Base-by-base conservation (phyloP, 2,888 invertebrate genomes). In the Cryptophagus acutangulus region DNA sequence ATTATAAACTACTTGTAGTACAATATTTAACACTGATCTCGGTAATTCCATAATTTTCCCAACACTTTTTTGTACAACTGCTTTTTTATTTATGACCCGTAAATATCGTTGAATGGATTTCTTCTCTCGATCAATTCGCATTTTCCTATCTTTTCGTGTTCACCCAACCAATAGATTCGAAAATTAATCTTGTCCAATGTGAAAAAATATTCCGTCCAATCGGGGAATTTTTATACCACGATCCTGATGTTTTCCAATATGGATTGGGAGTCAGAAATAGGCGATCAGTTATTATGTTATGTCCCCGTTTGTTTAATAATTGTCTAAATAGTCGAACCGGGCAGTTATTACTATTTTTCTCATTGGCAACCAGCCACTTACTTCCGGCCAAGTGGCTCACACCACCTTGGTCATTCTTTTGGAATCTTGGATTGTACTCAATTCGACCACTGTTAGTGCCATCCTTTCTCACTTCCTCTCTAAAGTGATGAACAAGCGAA, bases 351-450 rank as follows among this genome's bases (percentile, higher is more conserved):
- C 18, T n/a, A 33, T 41, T 35, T 39, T 39, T 30, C 15, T 13
- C 34, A 30, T 51, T 49, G 13, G 36, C 14, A 14, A 42, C 36
- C 8, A 47, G 26, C 49, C 43, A 51, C 31, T 47, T 49, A 29
- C 47, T 43, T 24, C 45, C 35, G 12, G 49, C 33, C 10, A 31
- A 35, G 24, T 45, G 44, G 31, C 41, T 24, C 15, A 25, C 36
- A 17, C 40, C 42, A 13, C 40, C 42, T 43, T 51, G 43, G 4
- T 28, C 10, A n/a, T 41, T 49, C 40, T 51, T 53, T 6, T 37
- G 35, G 34, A 49, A 51, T 26, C 41, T 37, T 4, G 49, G 43
- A 35, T 49, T 49, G 35, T 49, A 49, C 42, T 46, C 46, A 30
- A 49, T 34, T 15, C 39, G 34, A 25, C 36, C 43, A 31, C 38